These are phyloP conservation scores for Thermophis baileyi DNA, from an alignment of 2,113 vertebrate genomes.

Conservation along the genomic window DNA sequence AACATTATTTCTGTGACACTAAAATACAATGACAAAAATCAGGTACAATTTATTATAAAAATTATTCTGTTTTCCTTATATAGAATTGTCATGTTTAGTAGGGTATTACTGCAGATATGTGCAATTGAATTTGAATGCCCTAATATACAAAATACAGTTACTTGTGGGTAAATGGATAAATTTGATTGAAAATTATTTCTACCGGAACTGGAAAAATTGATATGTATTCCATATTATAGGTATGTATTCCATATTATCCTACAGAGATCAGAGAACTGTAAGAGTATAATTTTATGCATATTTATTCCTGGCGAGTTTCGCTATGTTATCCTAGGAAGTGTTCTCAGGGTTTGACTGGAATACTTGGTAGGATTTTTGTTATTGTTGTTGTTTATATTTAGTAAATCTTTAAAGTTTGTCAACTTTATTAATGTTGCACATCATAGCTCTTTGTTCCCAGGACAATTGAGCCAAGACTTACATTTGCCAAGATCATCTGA, in stretches of 20 bases:
- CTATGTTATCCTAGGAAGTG: neutral
- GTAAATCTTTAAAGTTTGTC: slow-evolving; percentile 24
- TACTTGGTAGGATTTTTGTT: neutral
- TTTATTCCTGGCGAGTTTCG: neutral
- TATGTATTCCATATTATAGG: neutral
- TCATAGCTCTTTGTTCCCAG: slow-evolving; percentile 52
- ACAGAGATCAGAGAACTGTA: neutral
- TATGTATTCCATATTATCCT: neutral
- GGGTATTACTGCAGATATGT: neutral
- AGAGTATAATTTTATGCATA: neutral
- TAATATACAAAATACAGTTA: neutral
- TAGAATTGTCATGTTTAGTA: neutral
- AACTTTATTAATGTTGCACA: slow-evolving; percentile 46
- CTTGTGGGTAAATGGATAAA: neutral
- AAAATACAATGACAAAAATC: slow-evolving; percentile 9
- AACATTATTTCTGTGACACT: neutral
- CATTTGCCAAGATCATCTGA: slow-evolving; percentile 56
- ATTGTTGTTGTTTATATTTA: neutral
- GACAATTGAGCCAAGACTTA: slow-evolving; percentile 47
- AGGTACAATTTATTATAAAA: neutral
- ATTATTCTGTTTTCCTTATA: neutral
- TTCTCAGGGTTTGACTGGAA: neutral
- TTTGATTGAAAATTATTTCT: neutral
- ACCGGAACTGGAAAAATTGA: neutral
- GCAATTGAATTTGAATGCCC: neutral